Evolutionary conservation across 2,888 invertebrate species (phyloP).

Genomic region (Stomorhina lunata): DNA sequence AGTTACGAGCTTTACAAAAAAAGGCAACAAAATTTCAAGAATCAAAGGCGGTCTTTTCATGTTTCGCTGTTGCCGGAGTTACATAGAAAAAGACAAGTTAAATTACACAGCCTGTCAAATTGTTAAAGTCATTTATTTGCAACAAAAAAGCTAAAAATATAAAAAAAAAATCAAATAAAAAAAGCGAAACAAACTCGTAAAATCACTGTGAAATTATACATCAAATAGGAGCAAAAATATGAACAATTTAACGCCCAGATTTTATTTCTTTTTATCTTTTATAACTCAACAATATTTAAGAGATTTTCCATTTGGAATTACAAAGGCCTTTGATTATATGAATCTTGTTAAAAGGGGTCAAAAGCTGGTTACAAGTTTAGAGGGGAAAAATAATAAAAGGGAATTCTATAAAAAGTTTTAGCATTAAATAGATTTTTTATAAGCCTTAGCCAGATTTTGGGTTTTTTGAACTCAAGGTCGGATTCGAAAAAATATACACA

Average conservation of each 20-base stretch:
- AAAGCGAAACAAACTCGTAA: background rate
- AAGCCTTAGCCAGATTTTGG: no score
- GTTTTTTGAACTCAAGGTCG: no score
- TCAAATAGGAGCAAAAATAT: background rate
- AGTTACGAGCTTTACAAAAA: no score
- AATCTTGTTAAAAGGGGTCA: background rate
- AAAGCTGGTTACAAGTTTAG: no score
- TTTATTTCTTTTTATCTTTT: background rate
- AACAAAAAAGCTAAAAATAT: background rate
- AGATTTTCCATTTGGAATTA: background rate
- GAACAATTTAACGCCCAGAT: background rate
- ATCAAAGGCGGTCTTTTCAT: conserved; percentile 39
- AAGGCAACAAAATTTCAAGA: conserved; percentile 3
- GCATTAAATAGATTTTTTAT: no score
- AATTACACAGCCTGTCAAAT: conserved; percentile 51
- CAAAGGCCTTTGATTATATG: background rate
- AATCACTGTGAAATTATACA: background rate
- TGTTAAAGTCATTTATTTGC: conserved; percentile 39
- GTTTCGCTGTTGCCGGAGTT: background rate
- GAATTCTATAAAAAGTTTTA: no score
- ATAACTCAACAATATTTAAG: background rate
- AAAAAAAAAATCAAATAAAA: background rate
- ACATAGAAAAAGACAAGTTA: conserved; percentile 42
- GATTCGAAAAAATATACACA: no score
- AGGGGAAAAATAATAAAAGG: no score